Percentiles rank a stretch among this genome's conserved stretches.
Conservation (phyloP, 2,113 vertebrate genomes). For the Megaceryle maxima region DNA sequence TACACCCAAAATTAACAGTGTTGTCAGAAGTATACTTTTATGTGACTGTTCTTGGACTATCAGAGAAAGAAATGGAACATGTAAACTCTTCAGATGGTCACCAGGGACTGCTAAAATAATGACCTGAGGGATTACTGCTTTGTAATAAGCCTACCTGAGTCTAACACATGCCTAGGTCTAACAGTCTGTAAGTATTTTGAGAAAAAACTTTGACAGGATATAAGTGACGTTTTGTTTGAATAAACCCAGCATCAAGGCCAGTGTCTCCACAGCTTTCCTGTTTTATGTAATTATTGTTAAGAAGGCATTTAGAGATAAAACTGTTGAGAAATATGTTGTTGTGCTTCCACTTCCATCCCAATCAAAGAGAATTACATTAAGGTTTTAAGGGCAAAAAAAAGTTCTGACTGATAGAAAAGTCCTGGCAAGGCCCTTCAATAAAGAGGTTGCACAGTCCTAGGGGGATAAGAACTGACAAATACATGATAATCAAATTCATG, state of each 20-base stretch:
- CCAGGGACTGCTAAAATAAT: neutral
- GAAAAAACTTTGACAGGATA: neutral
- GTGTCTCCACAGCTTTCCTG: fast-evolving
- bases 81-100: neutral
- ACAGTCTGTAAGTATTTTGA: neutral
- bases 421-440: neutral
- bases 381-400: neutral
- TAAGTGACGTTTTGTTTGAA: neutral
- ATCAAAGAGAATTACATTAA: neutral
- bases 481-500: neutral
- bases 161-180: neutral
- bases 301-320: neutral
- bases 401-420: neutral
- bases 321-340: neutral
- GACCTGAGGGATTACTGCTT: neutral
- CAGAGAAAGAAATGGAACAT: neutral
- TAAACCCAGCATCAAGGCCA: neutral
- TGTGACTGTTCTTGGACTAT: neutral
- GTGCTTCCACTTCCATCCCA: neutral
- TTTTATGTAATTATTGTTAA: neutral
- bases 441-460: neutral
- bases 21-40: neutral
- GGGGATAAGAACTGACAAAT: neutral
- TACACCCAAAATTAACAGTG: neutral
- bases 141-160: neutral